Evolutionary conservation across 2,797 vertebrate species (phyloP), one percentile per base, ranked within the genome.

Genomic region (Myiotriccus ornatus): DNA sequence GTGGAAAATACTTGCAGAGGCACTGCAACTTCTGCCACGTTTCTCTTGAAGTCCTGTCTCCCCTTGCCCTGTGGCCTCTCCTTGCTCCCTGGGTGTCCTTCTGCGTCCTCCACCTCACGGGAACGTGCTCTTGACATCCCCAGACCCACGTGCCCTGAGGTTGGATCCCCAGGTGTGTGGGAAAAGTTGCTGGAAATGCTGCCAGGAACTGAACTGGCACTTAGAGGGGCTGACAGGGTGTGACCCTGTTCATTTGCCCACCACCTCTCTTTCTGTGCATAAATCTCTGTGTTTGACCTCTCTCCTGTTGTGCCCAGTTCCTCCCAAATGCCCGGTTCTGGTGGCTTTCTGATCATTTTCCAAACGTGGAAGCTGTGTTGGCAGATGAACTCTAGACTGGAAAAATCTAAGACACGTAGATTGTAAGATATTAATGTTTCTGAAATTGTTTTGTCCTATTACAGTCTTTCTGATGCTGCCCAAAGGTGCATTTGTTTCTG

Each of bases 1-100:
- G 32, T 65, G 84, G 92, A 91, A 96, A 96, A 47, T 85, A 30
- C 64, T 87, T 22, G 12, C 56, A 53, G 68, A 47, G 41, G 30
- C 2, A 12, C 35, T 74, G 89, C 49, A 16, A 39, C 4, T 43
- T 44, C 55, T 84, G 79, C 59, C 55, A 22, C 6, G 1, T 53
- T 69, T 60, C 2, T 0, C 46, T 53, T 15, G 63, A 1, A 1
- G 37, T 21, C 18, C 35, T 0, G 1, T 28, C 78, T 83, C 14
- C 6, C 44, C 73, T 46, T 44, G 41, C 56, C 71, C 47, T 3
- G 19, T 52, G 60, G 28, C 28, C 28, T 32, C 39, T 43, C 39
- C 28, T 63, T 23, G 39, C 60, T 22, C 60, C 37, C 21, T 32
- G 15, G 57, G 13, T 10, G 56, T 46, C 57, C 63, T 53, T 50